Evolutionary conservation across 2,797 vertebrate species (phyloP), one percentile per base, ranked within the genome.

Genomic region (Sylvia borin): DNA sequence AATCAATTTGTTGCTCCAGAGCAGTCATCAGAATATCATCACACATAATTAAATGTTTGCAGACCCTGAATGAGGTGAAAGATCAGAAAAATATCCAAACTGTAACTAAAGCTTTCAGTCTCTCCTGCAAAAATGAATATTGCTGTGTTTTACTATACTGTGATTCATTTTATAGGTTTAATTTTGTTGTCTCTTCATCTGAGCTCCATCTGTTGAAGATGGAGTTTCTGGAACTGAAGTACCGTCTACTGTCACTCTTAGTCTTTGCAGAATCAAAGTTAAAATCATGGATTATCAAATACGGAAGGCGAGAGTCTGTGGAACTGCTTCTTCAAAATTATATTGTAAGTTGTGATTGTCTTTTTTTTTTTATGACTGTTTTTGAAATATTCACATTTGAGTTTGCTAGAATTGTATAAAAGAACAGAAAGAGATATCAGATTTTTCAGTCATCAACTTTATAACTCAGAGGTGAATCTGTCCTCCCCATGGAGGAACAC

Each of bases 211-310:
- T 99, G 97, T 99, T 99, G 96, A 99, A 99, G 97, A 98, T 99
- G 98, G 99, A 99, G 97, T 99, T 99, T 98, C 98, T 99, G 98
- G 99, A 99, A 97, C 98, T 99, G 97, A 99, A 99, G 97, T 99
- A 99, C 95, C 98, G 99, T 68, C 97, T 99, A 62, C 99, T 99
- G 97, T 99, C 99, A 32, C 99, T 99, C 78, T 98, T 99, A 68
- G 98, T 99, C 74, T 97, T 99, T 92, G 99, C 99, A 53, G 99
- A 99, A 97, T 99, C 99, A 20, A 99, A 99, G 96, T 99, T 99
- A 77, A 99, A 99, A 97, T 99, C 99, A 5, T 99, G 99, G 99
- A 99, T 99, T 97, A 99, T 99, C 94, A 99, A 99, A 98, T 99
- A 99, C 3, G 99, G 99, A 96, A 98, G 99, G 40, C 98, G 99